Percentiles rank a stretch among this genome's conserved stretches.
phyloP scores from a whole-genome alignment of 1,140 invertebrate genomes.

The Listronotus oregonensis region DNA sequence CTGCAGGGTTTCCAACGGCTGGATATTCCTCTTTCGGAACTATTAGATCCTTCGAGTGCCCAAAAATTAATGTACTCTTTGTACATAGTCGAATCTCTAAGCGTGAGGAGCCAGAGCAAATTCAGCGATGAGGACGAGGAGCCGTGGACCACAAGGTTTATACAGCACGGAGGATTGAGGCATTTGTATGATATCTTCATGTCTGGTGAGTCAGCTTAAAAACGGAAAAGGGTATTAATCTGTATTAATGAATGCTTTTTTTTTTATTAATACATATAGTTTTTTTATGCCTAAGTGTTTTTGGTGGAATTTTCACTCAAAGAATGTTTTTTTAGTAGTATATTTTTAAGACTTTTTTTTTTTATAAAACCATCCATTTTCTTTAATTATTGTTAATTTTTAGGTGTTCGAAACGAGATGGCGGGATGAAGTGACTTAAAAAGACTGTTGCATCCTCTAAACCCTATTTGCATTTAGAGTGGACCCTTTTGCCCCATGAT shows the following conservation, averaged over 20 bases:
- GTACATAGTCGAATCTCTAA: constrained; percentile 84
- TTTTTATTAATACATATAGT: no score
- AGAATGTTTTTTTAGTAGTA: no score
- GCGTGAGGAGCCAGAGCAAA: constrained; percentile 37
- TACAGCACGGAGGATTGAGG: constrained; percentile 82
- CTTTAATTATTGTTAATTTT: no score
- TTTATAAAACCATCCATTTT: no score
- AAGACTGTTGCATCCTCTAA: constrained; percentile 90
- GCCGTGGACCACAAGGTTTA: constrained; percentile 78
- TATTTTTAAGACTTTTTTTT: no score
- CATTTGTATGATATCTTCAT: constrained; percentile 92
- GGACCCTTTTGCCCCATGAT: constrained; percentile 59
- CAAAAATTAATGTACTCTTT: constrained; percentile 95
- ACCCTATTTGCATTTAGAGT: constrained; percentile 86
- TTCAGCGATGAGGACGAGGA: constrained; percentile 41
- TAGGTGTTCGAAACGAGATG: constrained; percentile 62
- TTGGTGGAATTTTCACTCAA: no score
- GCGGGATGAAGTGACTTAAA: constrained; percentile 85
- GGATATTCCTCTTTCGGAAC: constrained; percentile 66
- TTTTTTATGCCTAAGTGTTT: no score
- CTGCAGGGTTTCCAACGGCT: constrained; percentile 82
- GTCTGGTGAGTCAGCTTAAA: constrained; percentile 66
- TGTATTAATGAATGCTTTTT: no score
- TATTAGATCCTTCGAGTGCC: constrained; percentile 84
- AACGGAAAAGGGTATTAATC: no score